Conservation (phyloP, 2,113 vertebrate genomes). For the Tyrannus savana region DNA sequence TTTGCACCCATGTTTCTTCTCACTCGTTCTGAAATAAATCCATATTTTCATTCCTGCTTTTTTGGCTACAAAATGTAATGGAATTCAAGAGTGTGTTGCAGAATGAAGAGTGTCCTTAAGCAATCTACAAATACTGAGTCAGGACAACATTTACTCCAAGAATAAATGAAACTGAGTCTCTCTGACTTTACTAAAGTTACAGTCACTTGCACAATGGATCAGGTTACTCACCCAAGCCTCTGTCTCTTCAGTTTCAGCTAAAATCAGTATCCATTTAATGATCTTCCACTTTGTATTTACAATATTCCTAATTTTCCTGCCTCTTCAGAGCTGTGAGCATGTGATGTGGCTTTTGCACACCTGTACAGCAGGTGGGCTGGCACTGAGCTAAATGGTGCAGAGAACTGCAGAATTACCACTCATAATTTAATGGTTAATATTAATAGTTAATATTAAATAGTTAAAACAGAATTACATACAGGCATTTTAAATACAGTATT, state of each 20-base stretch:
- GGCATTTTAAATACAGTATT: neutral
- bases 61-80: neutral
- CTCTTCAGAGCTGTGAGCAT: neutral
- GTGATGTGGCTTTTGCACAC: neutral
- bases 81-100: neutral
- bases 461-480: neutral
- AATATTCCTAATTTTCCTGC: neutral
- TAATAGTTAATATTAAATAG: neutral
- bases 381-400: neutral
- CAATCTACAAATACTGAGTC: neutral
- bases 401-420: neutral
- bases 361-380: neutral
- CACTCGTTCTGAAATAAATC: neutral
- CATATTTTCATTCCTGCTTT: neutral
- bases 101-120: neutral
- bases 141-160: neutral
- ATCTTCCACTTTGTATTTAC: neutral
- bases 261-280: neutral
- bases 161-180: neutral
- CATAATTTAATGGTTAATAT: too few relatives aligned
- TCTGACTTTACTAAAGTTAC: neutral
- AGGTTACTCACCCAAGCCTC: neutral
- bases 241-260: neutral
- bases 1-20: neutral
- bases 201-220: neutral